Conservation (phyloP, 2,797 vertebrate species). For the Enteromius trimaculatus region DNA sequence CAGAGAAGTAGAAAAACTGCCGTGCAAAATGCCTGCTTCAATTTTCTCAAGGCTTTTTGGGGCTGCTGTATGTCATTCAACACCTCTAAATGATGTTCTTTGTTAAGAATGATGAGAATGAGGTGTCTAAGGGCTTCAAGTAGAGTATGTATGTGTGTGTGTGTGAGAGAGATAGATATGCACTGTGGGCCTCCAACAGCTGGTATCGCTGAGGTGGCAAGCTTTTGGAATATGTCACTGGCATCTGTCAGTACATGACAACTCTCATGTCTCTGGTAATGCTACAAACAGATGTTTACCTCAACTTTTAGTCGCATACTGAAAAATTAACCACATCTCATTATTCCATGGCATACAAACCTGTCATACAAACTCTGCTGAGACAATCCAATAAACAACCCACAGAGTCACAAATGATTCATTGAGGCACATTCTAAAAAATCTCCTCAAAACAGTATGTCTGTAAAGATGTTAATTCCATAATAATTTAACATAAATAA, state of each 20-base stretch:
- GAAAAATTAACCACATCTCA: background rate
- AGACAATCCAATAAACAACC: background rate
- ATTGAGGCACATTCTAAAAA: background rate
- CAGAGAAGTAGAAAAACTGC: conserved; percentile 11
- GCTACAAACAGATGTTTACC: conserved; percentile 19
- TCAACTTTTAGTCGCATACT: conserved; percentile 1
- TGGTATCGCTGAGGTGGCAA: conserved; percentile 25
- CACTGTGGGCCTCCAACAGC: conserved; percentile 56
- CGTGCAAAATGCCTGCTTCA: conserved; percentile 15
- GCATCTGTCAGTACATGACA: conserved; percentile 55
- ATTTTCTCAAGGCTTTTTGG: conserved; percentile 73
- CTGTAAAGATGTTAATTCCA: background rate
- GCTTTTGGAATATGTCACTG: conserved; percentile 55
- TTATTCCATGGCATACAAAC: background rate
- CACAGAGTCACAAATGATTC: background rate
- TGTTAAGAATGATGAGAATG: conserved; percentile 38
- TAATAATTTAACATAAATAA: background rate
- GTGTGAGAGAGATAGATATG: conserved; percentile 44
- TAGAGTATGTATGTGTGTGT: background rate
- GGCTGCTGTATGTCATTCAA: conserved; percentile 76
- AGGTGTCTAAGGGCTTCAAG: conserved; percentile 17
- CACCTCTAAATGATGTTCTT: conserved; percentile 72
- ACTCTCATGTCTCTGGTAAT: conserved; percentile 7
- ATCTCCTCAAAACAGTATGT: too few species aligned
- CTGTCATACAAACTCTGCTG: background rate